Evolutionary conservation across 2,797 vertebrate species (phyloP).

Genomic region (Coendou prehensilis): DNA sequence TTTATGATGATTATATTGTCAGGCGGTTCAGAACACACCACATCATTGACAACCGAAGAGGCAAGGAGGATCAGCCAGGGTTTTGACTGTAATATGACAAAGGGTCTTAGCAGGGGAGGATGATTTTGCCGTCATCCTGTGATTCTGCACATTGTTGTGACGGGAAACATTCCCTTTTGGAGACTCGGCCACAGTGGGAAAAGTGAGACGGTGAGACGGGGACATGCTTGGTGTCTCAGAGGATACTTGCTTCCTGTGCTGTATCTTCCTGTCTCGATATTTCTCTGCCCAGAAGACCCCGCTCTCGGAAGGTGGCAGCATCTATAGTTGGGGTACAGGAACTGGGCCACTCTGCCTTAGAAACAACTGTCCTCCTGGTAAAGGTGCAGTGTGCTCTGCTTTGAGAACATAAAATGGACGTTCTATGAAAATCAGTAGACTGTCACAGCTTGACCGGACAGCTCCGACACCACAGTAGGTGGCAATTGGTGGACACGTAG

Average conservation of each 20-base stretch:
- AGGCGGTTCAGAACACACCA: constrained; percentile 67
- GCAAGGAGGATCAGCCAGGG: not conserved
- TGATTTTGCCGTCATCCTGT: constrained; percentile 76
- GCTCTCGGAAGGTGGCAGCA: fast-evolving
- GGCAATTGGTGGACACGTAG: not conserved
- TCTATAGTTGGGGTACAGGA: not conserved
- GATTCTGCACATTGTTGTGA: constrained; percentile 66
- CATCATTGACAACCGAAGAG: constrained; percentile 48
- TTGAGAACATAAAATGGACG: constrained; percentile 39
- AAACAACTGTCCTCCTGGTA: not conserved
- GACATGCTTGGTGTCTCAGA: not conserved
- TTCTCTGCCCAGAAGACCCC: not conserved
- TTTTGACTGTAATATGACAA: constrained; percentile 68
- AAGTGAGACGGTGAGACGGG: not conserved
- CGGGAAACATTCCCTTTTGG: not conserved
- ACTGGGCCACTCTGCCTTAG: not conserved
- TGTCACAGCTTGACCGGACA: not conserved
- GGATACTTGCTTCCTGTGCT: not conserved
- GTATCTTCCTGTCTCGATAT: not conserved
- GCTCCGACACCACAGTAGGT: not conserved
- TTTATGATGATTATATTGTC: constrained; percentile 76
- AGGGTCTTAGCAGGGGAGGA: constrained; percentile 80
- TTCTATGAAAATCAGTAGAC: constrained; percentile 65
- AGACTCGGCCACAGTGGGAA: constrained; percentile 49
- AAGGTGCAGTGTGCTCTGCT: not conserved